Percentiles rank a stretch among this genome's conserved stretches.
Evolutionary conservation across 2,113 vertebrate species (phyloP).

Genomic region (Arothron firmamentum): DNA sequence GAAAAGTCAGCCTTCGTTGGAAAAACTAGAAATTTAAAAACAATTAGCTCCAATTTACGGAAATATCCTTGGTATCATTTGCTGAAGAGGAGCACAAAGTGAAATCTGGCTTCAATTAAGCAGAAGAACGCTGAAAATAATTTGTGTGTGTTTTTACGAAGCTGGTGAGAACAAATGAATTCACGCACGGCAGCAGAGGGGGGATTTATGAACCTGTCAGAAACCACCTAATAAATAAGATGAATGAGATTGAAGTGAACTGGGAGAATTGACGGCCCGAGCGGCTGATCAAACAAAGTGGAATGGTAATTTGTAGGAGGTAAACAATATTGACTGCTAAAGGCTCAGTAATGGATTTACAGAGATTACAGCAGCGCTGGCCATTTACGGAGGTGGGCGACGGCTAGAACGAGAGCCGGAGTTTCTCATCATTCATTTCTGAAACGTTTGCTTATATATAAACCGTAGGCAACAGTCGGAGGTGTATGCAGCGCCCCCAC

Average conservation of each 20-base stretch:
- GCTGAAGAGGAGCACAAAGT: no score
- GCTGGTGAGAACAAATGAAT: slow-evolving; percentile 3
- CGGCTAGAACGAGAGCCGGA: neutral
- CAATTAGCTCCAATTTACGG: no score
- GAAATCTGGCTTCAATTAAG: neutral
- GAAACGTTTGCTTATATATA: neutral
- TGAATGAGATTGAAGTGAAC: slow-evolving; percentile 4
- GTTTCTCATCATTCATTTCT: neutral
- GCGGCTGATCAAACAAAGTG: slow-evolving; percentile 5
- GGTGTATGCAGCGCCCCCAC: no score
- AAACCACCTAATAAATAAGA: slow-evolving; percentile 2
- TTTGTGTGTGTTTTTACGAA: slow-evolving; percentile 15
- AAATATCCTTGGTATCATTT: no score
- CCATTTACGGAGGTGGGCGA: slow-evolving; percentile 20
- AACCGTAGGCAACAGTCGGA: neutral
- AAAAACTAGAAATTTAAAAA: no score
- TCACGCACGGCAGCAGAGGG: slow-evolving; percentile 1
- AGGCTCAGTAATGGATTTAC: slow-evolving; percentile 29
- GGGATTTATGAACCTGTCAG: slow-evolving; percentile 28
- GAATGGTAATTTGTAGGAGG: slow-evolving; percentile 6
- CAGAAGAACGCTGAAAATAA: no score
- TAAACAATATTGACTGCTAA: slow-evolving; percentile 26
- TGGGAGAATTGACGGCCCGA: slow-evolving; percentile 4
- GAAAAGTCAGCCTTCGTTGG: no score
- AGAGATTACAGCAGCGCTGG: slow-evolving; percentile 21